Base-by-base conservation (phyloP, 2,113 vertebrate species). In the Enhydra lutris region DNA sequence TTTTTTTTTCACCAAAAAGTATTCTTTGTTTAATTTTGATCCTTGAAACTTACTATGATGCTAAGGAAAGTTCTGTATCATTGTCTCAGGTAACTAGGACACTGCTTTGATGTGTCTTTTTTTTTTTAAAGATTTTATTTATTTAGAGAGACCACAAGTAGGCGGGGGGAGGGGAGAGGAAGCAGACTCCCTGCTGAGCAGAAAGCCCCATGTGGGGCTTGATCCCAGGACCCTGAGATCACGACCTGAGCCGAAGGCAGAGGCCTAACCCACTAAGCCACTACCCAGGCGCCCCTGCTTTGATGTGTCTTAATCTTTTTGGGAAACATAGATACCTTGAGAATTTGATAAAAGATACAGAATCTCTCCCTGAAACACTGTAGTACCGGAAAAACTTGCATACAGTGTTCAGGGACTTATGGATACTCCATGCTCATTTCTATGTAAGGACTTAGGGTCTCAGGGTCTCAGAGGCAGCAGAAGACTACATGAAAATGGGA, bases 11-110 rank as follows among this genome's bases (percentile, higher is more conserved):
- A 74, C 7, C 65, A 88, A 88, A 71, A 89, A 65, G 3, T 23
- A 71, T 93, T 91, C 88, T 79, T 31, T 55, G 47, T 73, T 92
- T 90, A 84, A 76, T 85, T 95, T 63, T 93, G 63, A 93, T 89
- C 24, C 31, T 45, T 61, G 29, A 92, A 89, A 93, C 10, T 76
- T 65, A 94, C 91, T 15, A 31, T 9, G 6, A 81, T 74, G 36
- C 26, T 89, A 92, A 89, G 20, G 45, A 79, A 85, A 6, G 47
- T 34, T 84, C 78, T 71, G 4, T 83, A 26, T 55, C 91, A 52
- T n/a, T n/a, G 7, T 83, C 11, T 96, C 59, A 97, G 34, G 36
- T 39, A 55, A 45, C 34, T 69, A 88, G 26, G 87, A 14, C 15
- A 67, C 7, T 93, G 61, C 34, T 80, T 45, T 90, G 65, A 79